phyloP scores from a whole-genome alignment of 2,888 invertebrate species.

The Nowickia ferox region DNA sequence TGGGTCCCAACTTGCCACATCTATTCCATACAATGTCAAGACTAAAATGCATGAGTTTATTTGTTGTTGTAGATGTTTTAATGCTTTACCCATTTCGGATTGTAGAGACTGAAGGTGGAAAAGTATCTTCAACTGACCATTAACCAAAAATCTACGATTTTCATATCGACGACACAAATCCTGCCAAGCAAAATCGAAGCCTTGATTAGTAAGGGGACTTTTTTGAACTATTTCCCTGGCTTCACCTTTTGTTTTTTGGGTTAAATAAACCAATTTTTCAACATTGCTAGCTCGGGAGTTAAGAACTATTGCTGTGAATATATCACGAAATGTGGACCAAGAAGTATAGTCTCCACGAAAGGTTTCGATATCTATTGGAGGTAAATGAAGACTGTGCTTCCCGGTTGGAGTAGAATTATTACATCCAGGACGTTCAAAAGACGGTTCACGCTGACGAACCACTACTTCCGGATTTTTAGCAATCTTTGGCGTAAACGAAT shows the following conservation, averaged over 20 bases:
- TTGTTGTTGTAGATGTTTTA: constrained; percentile 30
- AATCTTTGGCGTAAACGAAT: no score
- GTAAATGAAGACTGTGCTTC: background rate
- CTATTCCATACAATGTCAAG: background rate
- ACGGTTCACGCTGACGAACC: no score
- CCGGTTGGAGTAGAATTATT: background rate
- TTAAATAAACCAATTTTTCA: background rate
- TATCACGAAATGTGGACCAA: background rate
- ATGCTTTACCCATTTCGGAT: constrained; percentile 24
- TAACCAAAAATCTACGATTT: constrained; percentile 35
- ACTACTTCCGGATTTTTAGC: no score
- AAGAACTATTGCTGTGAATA: background rate
- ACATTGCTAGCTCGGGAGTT: constrained; percentile 6
- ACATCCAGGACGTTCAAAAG: no score
- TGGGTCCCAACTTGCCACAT: constrained; percentile 27
- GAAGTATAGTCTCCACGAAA: constrained; percentile 2
- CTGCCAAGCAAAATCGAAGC: constrained; percentile 18
- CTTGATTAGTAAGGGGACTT: constrained; percentile 22
- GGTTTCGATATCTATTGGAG: background rate
- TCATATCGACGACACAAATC: constrained; percentile 25
- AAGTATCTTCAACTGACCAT: constrained; percentile 31
- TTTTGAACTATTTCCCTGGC: constrained; percentile 33
- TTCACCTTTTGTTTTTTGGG: constrained; percentile 8
- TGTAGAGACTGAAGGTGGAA: constrained; percentile 8
- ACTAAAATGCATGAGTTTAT: constrained; percentile 31